These are phyloP conservation scores for Paramormyrops hopkinsi DNA, from an alignment of 2,797 vertebrate genomes.

Conservation along the genomic window DNA sequence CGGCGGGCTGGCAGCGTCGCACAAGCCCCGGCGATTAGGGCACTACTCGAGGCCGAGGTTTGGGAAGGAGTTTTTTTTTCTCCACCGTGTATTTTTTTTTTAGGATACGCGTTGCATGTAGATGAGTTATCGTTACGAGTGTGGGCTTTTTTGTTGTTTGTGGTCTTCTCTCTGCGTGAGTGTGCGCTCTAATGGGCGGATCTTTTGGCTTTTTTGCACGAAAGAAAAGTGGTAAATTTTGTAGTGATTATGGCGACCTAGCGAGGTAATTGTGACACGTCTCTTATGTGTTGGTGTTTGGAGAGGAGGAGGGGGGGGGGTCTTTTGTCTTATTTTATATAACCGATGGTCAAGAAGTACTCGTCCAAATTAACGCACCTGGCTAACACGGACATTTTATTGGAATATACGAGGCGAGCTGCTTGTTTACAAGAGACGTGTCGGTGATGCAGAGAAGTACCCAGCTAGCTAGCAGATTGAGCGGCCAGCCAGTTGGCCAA, in stretches of 20 bases:
- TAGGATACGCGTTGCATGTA: not conserved
- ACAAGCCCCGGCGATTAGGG: constrained; percentile 56
- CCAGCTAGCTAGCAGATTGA: constrained; percentile 62
- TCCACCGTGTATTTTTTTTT: not conserved
- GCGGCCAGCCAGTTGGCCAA: constrained; percentile 55
- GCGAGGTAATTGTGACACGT: constrained; percentile 21
- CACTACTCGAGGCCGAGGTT: constrained; percentile 66
- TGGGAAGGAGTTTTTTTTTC: constrained; percentile 24
- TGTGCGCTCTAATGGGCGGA: not conserved
- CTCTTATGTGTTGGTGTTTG: constrained; percentile 13
- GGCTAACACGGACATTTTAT: not conserved
- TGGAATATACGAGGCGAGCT: not conserved
- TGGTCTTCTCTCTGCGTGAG: not conserved
- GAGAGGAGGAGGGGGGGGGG: not conserved
- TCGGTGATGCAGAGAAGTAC: not conserved
- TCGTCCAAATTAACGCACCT: not conserved
- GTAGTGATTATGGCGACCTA: constrained; percentile 19
- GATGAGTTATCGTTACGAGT: not conserved
- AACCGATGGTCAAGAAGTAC: not conserved
- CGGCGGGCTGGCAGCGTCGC: constrained; percentile 17
- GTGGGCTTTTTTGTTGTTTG: not conserved
- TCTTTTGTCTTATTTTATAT: constrained; percentile 14
- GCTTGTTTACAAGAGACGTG: not conserved
- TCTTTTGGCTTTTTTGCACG: not conserved
- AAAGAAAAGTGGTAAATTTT: constrained; percentile 12